Percentiles rank a stretch among this genome's conserved stretches.
Evolutionary conservation across 2,113 vertebrate species (phyloP).

Genomic region (Cryptomyrus ogoouensis): DNA sequence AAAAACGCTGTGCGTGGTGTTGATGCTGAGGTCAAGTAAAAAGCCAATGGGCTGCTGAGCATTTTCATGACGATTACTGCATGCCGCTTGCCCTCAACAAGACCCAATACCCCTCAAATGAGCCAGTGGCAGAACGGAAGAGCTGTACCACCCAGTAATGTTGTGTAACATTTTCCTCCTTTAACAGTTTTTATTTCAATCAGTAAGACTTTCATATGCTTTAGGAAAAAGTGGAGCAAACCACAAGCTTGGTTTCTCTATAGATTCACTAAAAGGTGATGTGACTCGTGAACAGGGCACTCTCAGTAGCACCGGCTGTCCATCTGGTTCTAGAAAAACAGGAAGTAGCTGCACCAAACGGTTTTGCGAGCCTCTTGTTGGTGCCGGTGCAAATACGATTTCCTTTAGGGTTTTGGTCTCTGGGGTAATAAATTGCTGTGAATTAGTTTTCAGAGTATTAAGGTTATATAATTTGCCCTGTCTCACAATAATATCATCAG

Average conservation of each 20-base stretch:
- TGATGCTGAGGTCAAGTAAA: neutral
- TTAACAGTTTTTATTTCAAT: constrained; percentile 45
- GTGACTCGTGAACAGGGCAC: constrained; percentile 38
- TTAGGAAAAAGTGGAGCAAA: constrained; percentile 26
- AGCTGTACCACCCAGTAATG: constrained; percentile 43
- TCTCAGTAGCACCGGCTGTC: neutral
- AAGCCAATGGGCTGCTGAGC: neutral
- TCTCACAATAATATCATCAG: neutral
- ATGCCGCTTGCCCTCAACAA: neutral
- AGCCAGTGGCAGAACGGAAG: constrained; percentile 17
- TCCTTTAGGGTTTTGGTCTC: neutral
- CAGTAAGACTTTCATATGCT: constrained; percentile 53
- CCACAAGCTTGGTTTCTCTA: constrained; percentile 37
- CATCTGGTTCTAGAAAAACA: neutral
- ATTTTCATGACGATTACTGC: neutral
- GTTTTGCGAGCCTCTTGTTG: neutral
- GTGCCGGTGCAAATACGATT: neutral
- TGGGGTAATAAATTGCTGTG: neutral
- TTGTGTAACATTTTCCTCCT: constrained; percentile 57
- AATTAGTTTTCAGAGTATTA: neutral
- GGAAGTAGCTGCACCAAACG: neutral
- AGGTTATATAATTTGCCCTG: neutral
- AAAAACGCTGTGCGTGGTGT: neutral
- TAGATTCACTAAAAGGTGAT: constrained; percentile 34
- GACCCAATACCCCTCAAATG: constrained; percentile 26